Conservation (phyloP, 2,888 invertebrate species). For the Syrista parreyssii region DNA sequence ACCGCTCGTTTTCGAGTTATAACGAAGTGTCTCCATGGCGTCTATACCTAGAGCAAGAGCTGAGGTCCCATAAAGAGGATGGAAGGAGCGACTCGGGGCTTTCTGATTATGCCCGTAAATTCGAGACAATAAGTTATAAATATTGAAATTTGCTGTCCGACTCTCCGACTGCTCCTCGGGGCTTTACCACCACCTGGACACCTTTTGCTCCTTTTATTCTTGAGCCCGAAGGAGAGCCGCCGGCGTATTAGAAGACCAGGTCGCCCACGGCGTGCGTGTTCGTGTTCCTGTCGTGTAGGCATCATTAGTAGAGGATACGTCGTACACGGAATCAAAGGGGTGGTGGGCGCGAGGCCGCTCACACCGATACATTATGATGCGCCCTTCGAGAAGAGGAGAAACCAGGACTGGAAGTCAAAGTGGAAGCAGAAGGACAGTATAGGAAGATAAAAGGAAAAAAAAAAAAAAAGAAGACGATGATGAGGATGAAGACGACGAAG, state of each 20-base stretch:
- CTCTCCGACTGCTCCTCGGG: conserved; percentile 28
- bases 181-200: conserved; percentile 24
- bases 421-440: conserved; percentile 27
- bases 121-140: conserved; percentile 64
- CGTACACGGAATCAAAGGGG: conserved; percentile 23
- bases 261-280: conserved; percentile 60
- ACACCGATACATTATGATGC: conserved; percentile 42
- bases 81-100: conserved; percentile 6
- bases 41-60: not conserved
- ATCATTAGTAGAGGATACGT: conserved; percentile 54
- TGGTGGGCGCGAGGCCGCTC: conserved; percentile 20
- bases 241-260: conserved; percentile 54
- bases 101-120: conserved; percentile 50
- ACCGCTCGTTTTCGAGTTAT: not conserved
- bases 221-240: conserved; percentile 17
- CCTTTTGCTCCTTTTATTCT: conserved; percentile 24
- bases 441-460: conserved; percentile 19
- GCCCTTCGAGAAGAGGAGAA: not conserved
- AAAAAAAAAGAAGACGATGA: conserved; percentile 9
- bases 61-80: not conserved
- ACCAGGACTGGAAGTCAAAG: conserved; percentile 5
- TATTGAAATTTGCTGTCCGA: conserved; percentile 53
- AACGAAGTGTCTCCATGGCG: not conserved
- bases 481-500: conserved; percentile 14
- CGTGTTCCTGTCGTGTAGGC: conserved; percentile 56